Conservation (phyloP, 2,888 invertebrate species). For the Tenthredo distinguenda region DNA sequence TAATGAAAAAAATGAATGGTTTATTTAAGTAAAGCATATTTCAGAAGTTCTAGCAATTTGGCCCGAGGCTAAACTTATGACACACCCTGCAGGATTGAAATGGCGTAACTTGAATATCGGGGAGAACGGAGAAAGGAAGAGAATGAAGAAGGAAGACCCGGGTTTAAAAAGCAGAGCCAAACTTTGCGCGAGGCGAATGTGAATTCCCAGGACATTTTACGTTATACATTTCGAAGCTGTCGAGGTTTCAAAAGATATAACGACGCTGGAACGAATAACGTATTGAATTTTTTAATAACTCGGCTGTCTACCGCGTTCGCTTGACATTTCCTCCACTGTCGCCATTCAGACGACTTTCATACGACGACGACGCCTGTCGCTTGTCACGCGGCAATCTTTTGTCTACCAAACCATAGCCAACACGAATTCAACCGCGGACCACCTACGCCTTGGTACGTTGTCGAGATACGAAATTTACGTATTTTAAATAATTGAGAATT, state of each 20-base stretch:
- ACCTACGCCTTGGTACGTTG: background rate
- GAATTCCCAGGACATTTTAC: conserved; percentile 20
- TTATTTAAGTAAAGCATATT: background rate
- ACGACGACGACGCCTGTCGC: conserved; percentile 23
- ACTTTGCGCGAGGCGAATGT: conserved; percentile 18
- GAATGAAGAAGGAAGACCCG: background rate
- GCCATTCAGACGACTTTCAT: conserved; percentile 35
- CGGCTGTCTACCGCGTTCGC: conserved; percentile 16
- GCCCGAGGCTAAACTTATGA: background rate
- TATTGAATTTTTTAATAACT: conserved; percentile 38
- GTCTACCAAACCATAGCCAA: conserved; percentile 1
- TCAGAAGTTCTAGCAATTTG: background rate
- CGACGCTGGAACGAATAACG: conserved; percentile 21
- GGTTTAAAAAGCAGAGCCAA: background rate
- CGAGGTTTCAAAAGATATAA: conserved; percentile 28
- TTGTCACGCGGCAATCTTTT: conserved; percentile 15
- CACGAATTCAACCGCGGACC: conserved; percentile 24
- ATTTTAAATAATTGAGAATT: background rate
- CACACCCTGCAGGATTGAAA: background rate
- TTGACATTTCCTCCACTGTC: conserved; percentile 31
- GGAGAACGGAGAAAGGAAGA: background rate
- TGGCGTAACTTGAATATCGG: background rate
- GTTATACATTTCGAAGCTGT: conserved; percentile 20
- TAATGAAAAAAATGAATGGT: background rate
- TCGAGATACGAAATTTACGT: background rate